Base-by-base conservation (phyloP, 2,113 vertebrate genomes). In the Pogona vitticeps region DNA sequence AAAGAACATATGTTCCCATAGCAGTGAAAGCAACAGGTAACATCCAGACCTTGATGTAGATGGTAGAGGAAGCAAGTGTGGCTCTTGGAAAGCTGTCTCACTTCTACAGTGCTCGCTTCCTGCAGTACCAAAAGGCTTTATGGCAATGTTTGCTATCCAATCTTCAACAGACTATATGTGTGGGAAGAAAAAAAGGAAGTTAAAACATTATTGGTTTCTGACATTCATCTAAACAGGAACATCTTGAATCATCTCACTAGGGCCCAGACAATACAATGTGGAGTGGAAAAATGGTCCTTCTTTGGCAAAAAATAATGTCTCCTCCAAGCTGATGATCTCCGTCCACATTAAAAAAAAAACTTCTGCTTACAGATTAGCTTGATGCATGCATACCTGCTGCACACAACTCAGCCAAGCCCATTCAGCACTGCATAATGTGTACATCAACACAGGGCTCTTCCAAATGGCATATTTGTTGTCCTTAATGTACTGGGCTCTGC, bases 131-230 rank as follows among this genome's bases (percentile, higher is more conserved):
- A 85, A 20, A 0, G 94, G 77, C 10, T 94, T 90, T 58, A 98
- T 46, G 59, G 89, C 85, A 59, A 98, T 75, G 36, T 89, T 94
- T 82, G 96, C 97, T 76, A 92, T 82, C 98, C 98, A 98, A 90
- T 98, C 97, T 93, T 96, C 96, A 56, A 94, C 83, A 58, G 94
- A 84, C 98, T 98, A 91, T 13, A 93, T 63, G 76, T 28, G 68
- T 80, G 91, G 15, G 8, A 91, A 67, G 90, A 89, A 68, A 89
- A 91, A 90, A 33, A 68, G 17, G 3, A 56, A 61, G 36, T 61
- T 87, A 40, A 87, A 88, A 88, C 73, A 21, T 0, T 28, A 40
- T 2, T n/a, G 23, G 72, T 61, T 28, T 85, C 73, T 82, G 73
- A 84, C 76, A 79, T 83, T 88, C 31, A 2, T 40, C 67, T 31